These are phyloP conservation scores for Argyra leucocephala DNA, from an alignment of 2,888 invertebrate species.

Conservation along the genomic window DNA sequence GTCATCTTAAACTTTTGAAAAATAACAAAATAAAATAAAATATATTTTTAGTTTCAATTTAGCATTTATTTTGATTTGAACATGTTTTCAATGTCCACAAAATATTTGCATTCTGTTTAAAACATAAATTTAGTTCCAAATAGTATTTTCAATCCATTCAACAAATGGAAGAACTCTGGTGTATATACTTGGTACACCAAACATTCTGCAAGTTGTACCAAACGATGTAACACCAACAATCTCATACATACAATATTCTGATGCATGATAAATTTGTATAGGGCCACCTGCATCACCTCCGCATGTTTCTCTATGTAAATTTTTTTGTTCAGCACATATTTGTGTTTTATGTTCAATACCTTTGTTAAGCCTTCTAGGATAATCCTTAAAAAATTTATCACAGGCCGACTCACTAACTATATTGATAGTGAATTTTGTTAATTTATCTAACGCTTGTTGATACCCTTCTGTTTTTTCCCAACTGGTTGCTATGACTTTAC, in stretches of 20 bases:
- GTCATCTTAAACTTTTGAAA: no score
- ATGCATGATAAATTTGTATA: conserved; percentile 34
- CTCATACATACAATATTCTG: conserved; percentile 37
- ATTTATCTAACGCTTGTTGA: conserved; percentile 32
- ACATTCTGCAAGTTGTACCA: conserved; percentile 42
- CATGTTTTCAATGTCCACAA: neutral
- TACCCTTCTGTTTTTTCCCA: conserved; percentile 40
- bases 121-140: no score
- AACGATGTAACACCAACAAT: conserved; percentile 42
- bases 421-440: conserved; percentile 47
- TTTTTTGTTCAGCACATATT: conserved; percentile 42
- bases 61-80: neutral
- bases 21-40: no score
- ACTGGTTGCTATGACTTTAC: conserved; percentile 36
- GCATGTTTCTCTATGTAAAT: conserved; percentile 41
- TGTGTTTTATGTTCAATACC: conserved; percentile 44
- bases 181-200: conserved; percentile 49
- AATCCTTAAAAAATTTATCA: conserved; percentile 31
- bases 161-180: conserved; percentile 49
- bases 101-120: neutral
- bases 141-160: conserved; percentile 51
- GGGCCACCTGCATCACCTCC: conserved; percentile 43
- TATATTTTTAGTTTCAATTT: neutral
- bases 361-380: conserved; percentile 30
- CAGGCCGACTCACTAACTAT: conserved; percentile 36